A percentile compares a stretch with the other conserved stretches of the same genome.
Evolutionary conservation across 2,113 vertebrate species (phyloP).

Genomic region (Anthoscopus minutus): DNA sequence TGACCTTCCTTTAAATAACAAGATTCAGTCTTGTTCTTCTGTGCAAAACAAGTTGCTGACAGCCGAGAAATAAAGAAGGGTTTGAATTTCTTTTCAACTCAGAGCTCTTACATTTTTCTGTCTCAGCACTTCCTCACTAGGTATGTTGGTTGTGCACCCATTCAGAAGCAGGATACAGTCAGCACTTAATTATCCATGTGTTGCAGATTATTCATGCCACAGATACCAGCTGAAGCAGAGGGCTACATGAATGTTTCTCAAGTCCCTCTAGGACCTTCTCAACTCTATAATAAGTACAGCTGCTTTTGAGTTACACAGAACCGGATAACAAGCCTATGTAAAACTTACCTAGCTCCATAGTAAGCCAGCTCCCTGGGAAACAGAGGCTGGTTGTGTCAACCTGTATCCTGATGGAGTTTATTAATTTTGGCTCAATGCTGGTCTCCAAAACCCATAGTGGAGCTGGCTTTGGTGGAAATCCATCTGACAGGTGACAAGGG

Average conservation of each 20-base stretch:
- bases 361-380: not conserved
- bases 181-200: not conserved
- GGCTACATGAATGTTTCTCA: not conserved
- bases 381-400: not conserved
- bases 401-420: not conserved
- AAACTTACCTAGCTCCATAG: not conserved
- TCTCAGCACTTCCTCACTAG: not conserved
- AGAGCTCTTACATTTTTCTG: not conserved
- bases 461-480: not conserved
- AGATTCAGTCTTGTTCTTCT: not conserved
- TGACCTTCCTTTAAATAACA: not conserved
- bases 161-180: not conserved
- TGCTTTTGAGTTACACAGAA: not conserved
- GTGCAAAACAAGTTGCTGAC: not conserved
- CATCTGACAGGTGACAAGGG: not conserved
- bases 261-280: slow-evolving; percentile 10
- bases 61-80: not conserved
- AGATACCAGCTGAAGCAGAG: not conserved
- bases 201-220: slow-evolving; percentile 1
- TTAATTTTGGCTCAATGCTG: not conserved
- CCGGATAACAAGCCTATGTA: not conserved
- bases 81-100: not conserved
- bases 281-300: not conserved
- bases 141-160: not conserved
- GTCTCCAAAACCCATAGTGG: not conserved